Evolutionary conservation across 1,140 invertebrate genomes (phyloP), one percentile per base, ranked within the genome.

Genomic region (Drosophila melanogaster): DNA sequence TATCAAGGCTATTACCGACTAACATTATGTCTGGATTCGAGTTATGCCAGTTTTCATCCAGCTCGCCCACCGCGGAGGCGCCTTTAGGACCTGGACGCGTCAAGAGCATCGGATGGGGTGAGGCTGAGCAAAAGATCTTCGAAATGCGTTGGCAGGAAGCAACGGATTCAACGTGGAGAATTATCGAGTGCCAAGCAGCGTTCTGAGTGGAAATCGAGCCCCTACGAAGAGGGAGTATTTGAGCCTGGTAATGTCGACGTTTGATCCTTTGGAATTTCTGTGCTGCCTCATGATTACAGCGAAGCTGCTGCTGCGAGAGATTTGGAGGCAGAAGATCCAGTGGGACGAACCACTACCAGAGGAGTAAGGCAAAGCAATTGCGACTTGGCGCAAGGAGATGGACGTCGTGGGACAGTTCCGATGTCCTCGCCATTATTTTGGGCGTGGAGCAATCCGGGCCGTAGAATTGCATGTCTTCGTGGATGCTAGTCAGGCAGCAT

Each of bases 391-490:
- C 6, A 12, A 6, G 14, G 15, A 51, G 19, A 59, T 59, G 57
- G 44, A 50, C 43, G 43, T 17, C 17, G 12, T 30, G 22, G 22
- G 12, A 46, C 11, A 14, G 22, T 46, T 46, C 12, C 44, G 12
- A 38, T 30, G 54, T 30, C 38, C 12, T 4, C 41, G 26, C 11
- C 11, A 43, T 11, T 43, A 43, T 19, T 44, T 49, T n/a, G 33
- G 56, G 8, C 55, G 24, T 4, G 22, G 19, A 19, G 14, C n/a
- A 10, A 33, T 15, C 4, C 30, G 33, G 10, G 8, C 2, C 2
- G 10, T 61, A 46, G 17, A 62, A 11, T 15, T 77, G 24, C 67
- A 77, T 8, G 59, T 56, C 17, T 77, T 77, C 38, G 79, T 86
- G 10, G 41, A 19, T 19, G 41, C 8, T 3, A 43, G 38, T 17